phyloP scores from a whole-genome alignment of 2,888 invertebrate species.

The Microdon myrmicae region DNA sequence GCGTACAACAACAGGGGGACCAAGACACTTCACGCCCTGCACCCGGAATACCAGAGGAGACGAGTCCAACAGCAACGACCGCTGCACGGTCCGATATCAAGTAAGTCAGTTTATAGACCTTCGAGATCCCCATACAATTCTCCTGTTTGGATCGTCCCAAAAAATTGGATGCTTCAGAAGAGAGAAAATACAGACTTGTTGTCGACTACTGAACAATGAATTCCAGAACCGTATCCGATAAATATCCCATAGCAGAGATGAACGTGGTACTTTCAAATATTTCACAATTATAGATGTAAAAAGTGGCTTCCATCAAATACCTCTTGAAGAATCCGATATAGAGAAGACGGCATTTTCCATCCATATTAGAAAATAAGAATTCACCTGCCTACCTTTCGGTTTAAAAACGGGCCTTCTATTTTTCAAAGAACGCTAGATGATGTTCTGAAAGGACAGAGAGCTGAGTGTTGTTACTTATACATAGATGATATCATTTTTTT shows the following conservation, averaged over 20 bases:
- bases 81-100: no score
- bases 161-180: conserved; percentile 14
- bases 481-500: conserved; percentile 35
- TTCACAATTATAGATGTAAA: conserved; percentile 12
- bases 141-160: conserved; percentile 11
- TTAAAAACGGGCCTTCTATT: conserved; percentile 34
- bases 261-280: conserved; percentile 12
- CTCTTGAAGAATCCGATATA: conserved; percentile 19
- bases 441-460: conserved; percentile 24
- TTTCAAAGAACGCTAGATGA: conserved; percentile 41
- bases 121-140: conserved; percentile 18
- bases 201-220: conserved; percentile 24
- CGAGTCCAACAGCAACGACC: no score
- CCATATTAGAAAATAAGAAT: conserved; percentile 32
- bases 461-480: conserved; percentile 25
- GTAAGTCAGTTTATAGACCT: no score
- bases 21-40: no score
- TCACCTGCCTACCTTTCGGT: conserved; percentile 25
- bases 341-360: conserved; percentile 33
- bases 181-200: conserved; percentile 31
- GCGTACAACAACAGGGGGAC: no score
- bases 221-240: conserved; percentile 12
- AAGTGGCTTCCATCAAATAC: conserved; percentile 30
- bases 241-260: conserved; percentile 12
- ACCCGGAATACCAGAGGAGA: no score